Base-by-base conservation (phyloP, 2,888 invertebrate genomes). In the Nephrocerus scutellatus region DNA sequence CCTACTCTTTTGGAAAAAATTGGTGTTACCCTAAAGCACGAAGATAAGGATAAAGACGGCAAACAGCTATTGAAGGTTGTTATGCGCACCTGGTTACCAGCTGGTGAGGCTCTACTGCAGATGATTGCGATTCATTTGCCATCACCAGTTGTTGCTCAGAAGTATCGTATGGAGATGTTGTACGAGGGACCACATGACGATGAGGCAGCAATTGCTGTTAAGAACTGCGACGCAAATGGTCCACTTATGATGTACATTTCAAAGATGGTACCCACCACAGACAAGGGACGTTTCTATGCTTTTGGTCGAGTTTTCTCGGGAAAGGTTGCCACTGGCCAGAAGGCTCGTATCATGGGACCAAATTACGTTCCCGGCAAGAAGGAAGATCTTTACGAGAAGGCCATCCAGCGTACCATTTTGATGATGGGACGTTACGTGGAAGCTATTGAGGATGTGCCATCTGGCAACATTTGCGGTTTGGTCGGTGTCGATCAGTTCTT, bases 361-460 rank as follows among this genome's bases (percentile, higher is more conserved):
- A 97, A 99, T 77, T 99, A 84, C 74, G 73, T 76, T 10, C 96
- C 95, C 37, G 98, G 98, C 63, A 97, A 97, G 77, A 99, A 96
- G 69, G 97, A 96, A 72, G 98, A 99, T 77, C 71, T 98, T 65
- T 96, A 90, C 63, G 95, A 97, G 72, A 99, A 98, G 74, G 89
- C 91, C 55, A 97, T 99, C 71, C 98, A 99, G 74, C 87, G 96
- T 72, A 98, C 98, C 45, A 95, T 99, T 68, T 79, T 98, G 62
- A 99, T 99, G 98, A 99, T 99, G 98, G 98, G 98, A 51, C 89
- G 98, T 74, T 96, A 96, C 64, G 90, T 90, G 44, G 98, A 99
- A 73, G 93, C 98, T 49, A 98, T 99, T 61, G 97, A 98, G 72
- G 96, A 99, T 74, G 97, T 98, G 49, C 98, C 98, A 44, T 92